Percentiles rank a stretch among this genome's conserved stretches.
phyloP scores from a whole-genome alignment of 2,888 invertebrate genomes.

The Apamea epomidion region DNA sequence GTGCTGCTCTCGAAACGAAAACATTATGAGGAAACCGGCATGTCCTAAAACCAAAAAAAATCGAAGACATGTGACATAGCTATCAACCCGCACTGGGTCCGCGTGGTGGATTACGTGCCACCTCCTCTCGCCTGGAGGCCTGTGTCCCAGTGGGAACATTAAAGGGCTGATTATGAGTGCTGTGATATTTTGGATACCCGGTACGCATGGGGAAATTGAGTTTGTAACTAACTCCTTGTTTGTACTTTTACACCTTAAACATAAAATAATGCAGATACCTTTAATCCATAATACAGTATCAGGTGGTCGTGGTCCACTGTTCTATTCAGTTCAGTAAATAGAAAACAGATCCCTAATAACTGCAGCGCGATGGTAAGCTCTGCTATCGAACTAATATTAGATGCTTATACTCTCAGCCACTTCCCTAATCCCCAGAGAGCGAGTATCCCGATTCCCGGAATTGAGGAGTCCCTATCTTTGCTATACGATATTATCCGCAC shows the following conservation, averaged over 20 bases:
- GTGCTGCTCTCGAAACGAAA: too few relatives aligned
- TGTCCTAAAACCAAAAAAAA: too few relatives aligned
- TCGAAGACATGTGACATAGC: too few relatives aligned
- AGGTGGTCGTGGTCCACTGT: not conserved
- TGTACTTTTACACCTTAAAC: not conserved
- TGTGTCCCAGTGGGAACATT: too few relatives aligned
- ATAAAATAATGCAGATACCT: not conserved
- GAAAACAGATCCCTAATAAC: conserved; percentile 10
- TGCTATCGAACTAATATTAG: conserved; percentile 20
- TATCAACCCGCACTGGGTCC: too few relatives aligned
- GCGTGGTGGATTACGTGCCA: too few relatives aligned
- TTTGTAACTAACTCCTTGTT: not conserved
- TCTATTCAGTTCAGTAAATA: conserved; percentile 2
- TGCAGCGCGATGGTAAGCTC: conserved; percentile 20
- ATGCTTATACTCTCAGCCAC: conserved; percentile 25
- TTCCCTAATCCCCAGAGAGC: conserved; percentile 33
- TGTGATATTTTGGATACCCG: not conserved
- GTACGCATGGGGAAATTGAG: not conserved
- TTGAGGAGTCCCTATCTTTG: conserved; percentile 11
- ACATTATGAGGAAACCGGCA: too few relatives aligned
- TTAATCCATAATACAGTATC: not conserved
- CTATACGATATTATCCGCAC: conserved; percentile 2
- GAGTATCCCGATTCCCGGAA: conserved; percentile 5
- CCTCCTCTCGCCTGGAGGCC: too few relatives aligned
- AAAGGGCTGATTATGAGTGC: too few relatives aligned